Evolutionary conservation across 2,888 invertebrate genomes (phyloP).

Genomic region (Macrosoma leucophasiata): DNA sequence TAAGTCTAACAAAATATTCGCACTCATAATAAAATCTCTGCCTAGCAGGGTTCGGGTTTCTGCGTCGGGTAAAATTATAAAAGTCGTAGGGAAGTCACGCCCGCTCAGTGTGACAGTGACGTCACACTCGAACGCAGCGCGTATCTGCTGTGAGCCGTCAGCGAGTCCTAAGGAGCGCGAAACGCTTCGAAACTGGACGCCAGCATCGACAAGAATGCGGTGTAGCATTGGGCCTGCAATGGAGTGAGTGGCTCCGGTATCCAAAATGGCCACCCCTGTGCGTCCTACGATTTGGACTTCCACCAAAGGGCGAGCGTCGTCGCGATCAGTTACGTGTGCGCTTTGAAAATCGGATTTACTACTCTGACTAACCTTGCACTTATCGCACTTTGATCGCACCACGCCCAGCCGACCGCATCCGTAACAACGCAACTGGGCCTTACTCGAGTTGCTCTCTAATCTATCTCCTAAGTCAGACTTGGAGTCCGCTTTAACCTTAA

Average conservation of each 20-base stretch:
- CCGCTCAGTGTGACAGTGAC: conserved; percentile 3
- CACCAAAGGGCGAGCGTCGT: neutral
- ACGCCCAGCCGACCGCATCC: conserved; percentile 9
- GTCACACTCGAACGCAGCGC: neutral
- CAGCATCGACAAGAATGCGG: conserved; percentile 1
- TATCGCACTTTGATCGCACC: conserved; percentile 9
- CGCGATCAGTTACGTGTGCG: neutral
- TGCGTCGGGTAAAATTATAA: conserved; percentile 10
- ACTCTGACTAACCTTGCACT: neutral
- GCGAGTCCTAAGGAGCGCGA: conserved; percentile 5
- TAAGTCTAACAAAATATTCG: neutral
- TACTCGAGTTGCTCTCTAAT: neutral
- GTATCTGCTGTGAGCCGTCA: conserved; percentile 9
- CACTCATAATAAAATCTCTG: neutral
- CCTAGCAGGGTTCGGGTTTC: conserved; percentile 11
- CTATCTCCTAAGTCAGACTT: neutral
- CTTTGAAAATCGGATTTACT: neutral
- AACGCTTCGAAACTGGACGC: conserved; percentile 2
- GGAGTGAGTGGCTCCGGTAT: conserved; percentile 14
- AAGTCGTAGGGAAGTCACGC: conserved; percentile 1
- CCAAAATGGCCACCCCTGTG: conserved; percentile 11
- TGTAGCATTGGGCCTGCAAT: conserved; percentile 12
- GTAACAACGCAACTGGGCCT: conserved; percentile 8
- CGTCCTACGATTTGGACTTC: neutral
- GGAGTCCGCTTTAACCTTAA: too few species aligned